phyloP scores from a whole-genome alignment of 2,113 vertebrate genomes.

The Silurus glanis region DNA sequence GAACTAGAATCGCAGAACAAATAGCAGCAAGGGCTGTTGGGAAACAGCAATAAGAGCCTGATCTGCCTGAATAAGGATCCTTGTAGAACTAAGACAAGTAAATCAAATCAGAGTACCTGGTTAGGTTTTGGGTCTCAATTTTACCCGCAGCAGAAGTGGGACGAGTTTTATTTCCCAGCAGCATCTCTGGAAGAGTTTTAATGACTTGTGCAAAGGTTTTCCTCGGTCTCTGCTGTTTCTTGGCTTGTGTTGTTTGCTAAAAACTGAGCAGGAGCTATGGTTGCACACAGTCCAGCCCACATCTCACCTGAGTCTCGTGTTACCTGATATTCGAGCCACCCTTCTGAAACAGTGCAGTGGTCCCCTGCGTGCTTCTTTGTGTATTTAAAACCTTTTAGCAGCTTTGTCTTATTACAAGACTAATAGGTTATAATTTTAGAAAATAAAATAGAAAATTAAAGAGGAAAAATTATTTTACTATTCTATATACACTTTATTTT shows the following conservation, averaged over 20 bases:
- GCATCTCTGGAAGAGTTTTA: slow-evolving; percentile 52
- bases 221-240: not conserved
- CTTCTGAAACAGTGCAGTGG: slow-evolving; percentile 31
- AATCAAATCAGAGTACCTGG: slow-evolving; percentile 68
- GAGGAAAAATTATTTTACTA: not conserved
- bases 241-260: slow-evolving; percentile 32
- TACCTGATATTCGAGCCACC: slow-evolving; percentile 62
- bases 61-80: not conserved
- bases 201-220: not conserved
- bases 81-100: not conserved
- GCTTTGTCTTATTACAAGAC: not conserved
- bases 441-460: not conserved
- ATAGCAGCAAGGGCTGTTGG: not conserved
- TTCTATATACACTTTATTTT: not conserved
- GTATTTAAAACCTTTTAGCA: not conserved
- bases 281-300: slow-evolving; percentile 25
- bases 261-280: slow-evolving; percentile 30
- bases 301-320: slow-evolving; percentile 53
- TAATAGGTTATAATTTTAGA: not conserved
- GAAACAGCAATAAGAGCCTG: not conserved
- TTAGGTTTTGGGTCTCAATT: slow-evolving; percentile 66
- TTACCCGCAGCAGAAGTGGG: slow-evolving; percentile 72
- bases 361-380: not conserved
- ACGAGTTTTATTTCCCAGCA: slow-evolving; percentile 59
- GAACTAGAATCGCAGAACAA: slow-evolving; percentile 1